A percentile compares a stretch with the other conserved stretches of the same genome.
Evolutionary conservation across 2,888 invertebrate genomes (phyloP).

Genomic region (Scrobipalpa costella): DNA sequence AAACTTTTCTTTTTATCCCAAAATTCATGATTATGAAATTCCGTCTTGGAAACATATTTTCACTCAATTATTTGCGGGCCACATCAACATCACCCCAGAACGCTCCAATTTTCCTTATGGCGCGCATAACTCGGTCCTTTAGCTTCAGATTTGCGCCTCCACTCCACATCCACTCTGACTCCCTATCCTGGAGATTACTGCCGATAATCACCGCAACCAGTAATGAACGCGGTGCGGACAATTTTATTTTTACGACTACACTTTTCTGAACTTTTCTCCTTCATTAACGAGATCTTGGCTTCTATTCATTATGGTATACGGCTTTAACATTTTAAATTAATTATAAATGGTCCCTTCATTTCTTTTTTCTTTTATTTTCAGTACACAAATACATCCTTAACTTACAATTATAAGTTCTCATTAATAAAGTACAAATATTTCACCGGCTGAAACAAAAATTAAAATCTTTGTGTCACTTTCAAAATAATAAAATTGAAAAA

Average conservation of each 20-base stretch:
- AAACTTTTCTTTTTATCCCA: not conserved
- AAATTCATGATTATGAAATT: not conserved
- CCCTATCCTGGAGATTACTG: constrained; percentile 21
- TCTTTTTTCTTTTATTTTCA: no score
- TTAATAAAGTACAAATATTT: no score
- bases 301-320: not conserved
- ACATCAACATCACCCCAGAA: constrained; percentile 18
- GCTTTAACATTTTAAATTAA: not conserved
- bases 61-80: constrained; percentile 6
- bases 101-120: constrained; percentile 19
- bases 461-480: no score
- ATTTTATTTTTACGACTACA: constrained; percentile 43
- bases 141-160: constrained; percentile 23
- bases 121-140: not conserved
- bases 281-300: not conserved
- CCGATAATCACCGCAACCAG: constrained; percentile 42
- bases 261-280: not conserved
- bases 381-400: no score
- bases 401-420: no score
- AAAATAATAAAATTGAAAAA: no score
- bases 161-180: not conserved
- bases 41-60: not conserved
- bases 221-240: constrained; percentile 46
- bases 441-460: no score
- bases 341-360: not conserved